Base-by-base conservation (phyloP, 2,797 vertebrate species). In the Alca torda region DNA sequence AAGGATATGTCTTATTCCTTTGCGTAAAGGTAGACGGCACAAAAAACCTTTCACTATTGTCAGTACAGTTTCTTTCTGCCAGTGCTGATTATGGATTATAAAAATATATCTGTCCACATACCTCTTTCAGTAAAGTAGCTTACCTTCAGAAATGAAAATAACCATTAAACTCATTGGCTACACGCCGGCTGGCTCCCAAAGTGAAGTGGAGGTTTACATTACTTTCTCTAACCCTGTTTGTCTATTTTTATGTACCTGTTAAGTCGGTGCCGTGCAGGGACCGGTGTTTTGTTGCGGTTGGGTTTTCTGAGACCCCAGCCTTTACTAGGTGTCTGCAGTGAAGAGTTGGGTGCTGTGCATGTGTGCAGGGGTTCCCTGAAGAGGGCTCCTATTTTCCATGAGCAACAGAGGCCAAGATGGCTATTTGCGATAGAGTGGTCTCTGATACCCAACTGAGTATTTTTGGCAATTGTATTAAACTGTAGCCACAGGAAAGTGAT, bases 211-310 rank as follows among this genome's bases (percentile, higher is more conserved):
- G 4, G 6, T 61, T 53, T 56, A 17, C 39, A n/a, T 50, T 59
- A 24, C 15, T 70, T 81, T 78, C 37, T 78, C 23, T 77, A 56
- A 30, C 37, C 41, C 20, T 30, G 4, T 85, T 70, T 69, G 10
- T n/a, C 46, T 73, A 6, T 4, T 80, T 86, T 57, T 63, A 43
- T 4, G 2, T 13, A 26, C 16, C 56, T 74, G 15, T 33, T 43
- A 63, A 26, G n/a, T 35, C 69, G 67, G 60, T 1, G 26, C 16
- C 3, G 3, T 3, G 3, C 51, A 59, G 33, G 43, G 18, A 46
- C 35, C 10, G 5, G 10, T 2, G 13, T 13, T 26, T 70, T 1
- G 0, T 21, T 1, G 6, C 0, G 3, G 13, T 3, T 0, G 1
- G 18, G 10, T 73, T 91, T 87, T 21, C n/a, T 41, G 5, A 87